phyloP scores from a whole-genome alignment of 2,888 invertebrate genomes.

The Stenoptilia bipunctidactyla region DNA sequence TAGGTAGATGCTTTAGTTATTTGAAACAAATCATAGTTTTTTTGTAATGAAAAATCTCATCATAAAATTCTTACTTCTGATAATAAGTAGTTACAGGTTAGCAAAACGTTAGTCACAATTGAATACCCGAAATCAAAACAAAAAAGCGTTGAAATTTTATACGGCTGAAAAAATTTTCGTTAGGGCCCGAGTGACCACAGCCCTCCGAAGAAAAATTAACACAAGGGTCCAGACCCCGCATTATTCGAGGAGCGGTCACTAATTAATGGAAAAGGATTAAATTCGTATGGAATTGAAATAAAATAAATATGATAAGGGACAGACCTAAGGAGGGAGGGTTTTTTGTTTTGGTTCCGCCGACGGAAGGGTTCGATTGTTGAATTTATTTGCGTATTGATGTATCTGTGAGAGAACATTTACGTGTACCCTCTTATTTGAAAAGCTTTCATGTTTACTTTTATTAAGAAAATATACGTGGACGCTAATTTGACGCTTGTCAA shows the following conservation, averaged over 20 bases:
- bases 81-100: too few relatives aligned
- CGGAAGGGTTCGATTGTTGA: constrained; percentile 23
- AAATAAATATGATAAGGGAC: constrained; percentile 68
- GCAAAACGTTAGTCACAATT: too few relatives aligned
- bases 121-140: too few relatives aligned
- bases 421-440: neutral
- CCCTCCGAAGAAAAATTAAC: constrained; percentile 58
- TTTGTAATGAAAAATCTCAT: too few relatives aligned
- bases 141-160: too few relatives aligned
- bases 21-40: too few relatives aligned
- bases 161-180: too few relatives aligned
- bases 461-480: too few relatives aligned
- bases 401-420: constrained; percentile 16
- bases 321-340: constrained; percentile 34
- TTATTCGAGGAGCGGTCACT: constrained; percentile 58
- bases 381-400: constrained; percentile 21
- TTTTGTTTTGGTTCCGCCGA: constrained; percentile 21
- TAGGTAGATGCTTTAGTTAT: too few relatives aligned
- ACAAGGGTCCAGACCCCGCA: constrained; percentile 34
- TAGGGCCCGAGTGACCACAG: neutral
- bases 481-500: too few relatives aligned
- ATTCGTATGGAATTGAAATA: constrained; percentile 68
- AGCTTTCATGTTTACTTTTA: too few relatives aligned
- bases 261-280: constrained; percentile 72
- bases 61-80: too few relatives aligned